Evolutionary conservation across 2,113 vertebrate species (phyloP), one percentile per base, ranked within the genome.

Genomic region (Crotalus helleri): DNA sequence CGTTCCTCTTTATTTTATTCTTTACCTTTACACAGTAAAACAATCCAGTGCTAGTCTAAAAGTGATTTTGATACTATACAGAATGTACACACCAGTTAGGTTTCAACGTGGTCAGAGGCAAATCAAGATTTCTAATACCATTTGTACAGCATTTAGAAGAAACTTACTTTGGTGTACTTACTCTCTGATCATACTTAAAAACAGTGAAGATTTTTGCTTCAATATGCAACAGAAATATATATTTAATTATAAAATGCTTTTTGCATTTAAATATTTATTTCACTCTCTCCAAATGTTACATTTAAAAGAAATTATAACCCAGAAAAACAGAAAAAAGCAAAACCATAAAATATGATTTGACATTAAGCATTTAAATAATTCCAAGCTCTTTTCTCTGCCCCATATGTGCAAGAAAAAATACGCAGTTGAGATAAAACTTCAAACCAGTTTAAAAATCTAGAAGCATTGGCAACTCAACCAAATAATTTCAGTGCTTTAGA

Each of bases 41-140:
- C 95, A 95, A 96, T 95, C 90, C 95, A 97, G 96, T 96, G 96
- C 96, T 95, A 96, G 95, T 95, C 96, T 97, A 95, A 94, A 96
- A 96, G 91, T 90, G 94, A 92, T 85, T 93, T 97, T 95, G 95
- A 90, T 95, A 94, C 95, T 96, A 92, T 92, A 96, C 93, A 97
- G 94, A 94, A 94, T 93, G 92, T 94, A 95, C 95, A 93, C 95
- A 94, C 87, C 96, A 97, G 94, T 93, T 51, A 0, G 93, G 96
- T 92, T 90, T 93, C 94, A 58, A 90, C 39, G 94, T 93, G 94
- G 93, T 94, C 95, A 86, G 87, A 94, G 91, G 92, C 94, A 90
- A 94, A 92, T 94, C 26, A 92, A 86, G 81, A 93, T 93, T 92
- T 92, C 91, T 54, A 94, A 89, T 64, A 46, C 90, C 92, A 91